phyloP scores from a whole-genome alignment of 2,797 vertebrate species.

The Botia almorhae region DNA sequence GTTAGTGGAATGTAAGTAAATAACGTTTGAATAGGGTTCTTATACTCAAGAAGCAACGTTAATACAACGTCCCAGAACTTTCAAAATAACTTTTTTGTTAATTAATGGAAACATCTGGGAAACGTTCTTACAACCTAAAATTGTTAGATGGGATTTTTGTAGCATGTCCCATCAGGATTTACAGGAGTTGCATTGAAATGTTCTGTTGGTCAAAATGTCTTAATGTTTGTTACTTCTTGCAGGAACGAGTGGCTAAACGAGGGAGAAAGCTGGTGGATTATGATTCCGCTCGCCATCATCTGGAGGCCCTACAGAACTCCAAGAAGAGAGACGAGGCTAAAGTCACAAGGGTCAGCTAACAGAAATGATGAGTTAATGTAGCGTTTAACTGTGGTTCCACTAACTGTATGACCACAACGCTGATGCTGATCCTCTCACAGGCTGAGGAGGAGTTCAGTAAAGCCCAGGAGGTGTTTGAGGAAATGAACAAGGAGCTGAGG shows the following conservation, averaged over 20 bases:
- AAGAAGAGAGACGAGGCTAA: slow-evolving; percentile 95
- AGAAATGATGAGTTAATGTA: too few species aligned
- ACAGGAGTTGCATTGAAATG: too few species aligned
- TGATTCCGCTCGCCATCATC: slow-evolving; percentile 93
- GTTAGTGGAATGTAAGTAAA: too few species aligned
- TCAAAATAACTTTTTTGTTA: too few species aligned
- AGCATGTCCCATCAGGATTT: too few species aligned
- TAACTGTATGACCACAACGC: neutral
- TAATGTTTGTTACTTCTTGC: slow-evolving; percentile 26
- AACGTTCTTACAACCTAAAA: too few species aligned
- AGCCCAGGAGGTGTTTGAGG: slow-evolving; percentile 95
- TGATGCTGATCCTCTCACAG: slow-evolving; percentile 70
- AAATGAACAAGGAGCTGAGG: slow-evolving; percentile 93
- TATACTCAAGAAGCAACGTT: too few species aligned
- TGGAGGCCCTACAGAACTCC: slow-evolving; percentile 90
- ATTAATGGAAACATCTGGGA: too few species aligned
- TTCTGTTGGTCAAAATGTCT: neutral
- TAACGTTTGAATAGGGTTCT: too few species aligned
- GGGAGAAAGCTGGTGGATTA: slow-evolving; percentile 97
- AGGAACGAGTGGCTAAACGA: slow-evolving; percentile 94
- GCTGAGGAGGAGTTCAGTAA: slow-evolving; percentile 97
- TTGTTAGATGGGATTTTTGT: too few species aligned
- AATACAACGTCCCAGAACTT: too few species aligned
- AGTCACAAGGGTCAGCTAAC: slow-evolving; percentile 85
- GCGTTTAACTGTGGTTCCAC: neutral